Percentiles rank a stretch among this genome's conserved stretches.
Evolutionary conservation across 2,888 invertebrate species (phyloP).

Genomic region (Epsilonema sp.): DNA sequence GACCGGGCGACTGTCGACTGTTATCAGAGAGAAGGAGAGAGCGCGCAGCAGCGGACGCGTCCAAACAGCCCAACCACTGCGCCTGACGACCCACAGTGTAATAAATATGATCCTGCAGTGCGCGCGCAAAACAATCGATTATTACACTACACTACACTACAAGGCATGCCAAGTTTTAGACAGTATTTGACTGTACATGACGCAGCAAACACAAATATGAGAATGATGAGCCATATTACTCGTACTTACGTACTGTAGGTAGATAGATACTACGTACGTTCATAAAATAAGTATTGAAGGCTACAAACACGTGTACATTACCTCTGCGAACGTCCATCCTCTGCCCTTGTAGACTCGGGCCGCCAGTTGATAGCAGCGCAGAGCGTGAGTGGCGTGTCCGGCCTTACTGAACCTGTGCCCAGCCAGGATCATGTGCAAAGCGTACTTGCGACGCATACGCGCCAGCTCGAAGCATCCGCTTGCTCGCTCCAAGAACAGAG

Average conservation of each 20-base stretch:
- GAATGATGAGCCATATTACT: too few relatives aligned
- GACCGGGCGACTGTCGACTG: conserved; percentile 29
- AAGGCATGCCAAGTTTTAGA: too few relatives aligned
- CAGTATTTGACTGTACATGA: too few relatives aligned
- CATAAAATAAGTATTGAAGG: neutral
- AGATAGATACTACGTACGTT: too few relatives aligned
- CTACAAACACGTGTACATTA: neutral
- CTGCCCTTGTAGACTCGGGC: conserved; percentile 45
- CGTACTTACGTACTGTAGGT: too few relatives aligned
- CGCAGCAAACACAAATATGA: too few relatives aligned
- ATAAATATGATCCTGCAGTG: conserved; percentile 64
- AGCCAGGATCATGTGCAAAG: conserved; percentile 84
- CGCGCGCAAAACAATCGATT: too few relatives aligned
- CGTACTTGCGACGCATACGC: conserved; percentile 64
- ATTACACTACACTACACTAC: too few relatives aligned
- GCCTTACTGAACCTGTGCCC: conserved; percentile 48
- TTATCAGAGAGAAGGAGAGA: conserved; percentile 42
- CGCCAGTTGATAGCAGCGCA: conserved; percentile 75
- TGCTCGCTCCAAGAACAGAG: conserved; percentile 78
- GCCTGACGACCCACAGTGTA: conserved; percentile 79
- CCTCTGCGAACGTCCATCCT: conserved; percentile 7
- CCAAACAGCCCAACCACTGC: conserved; percentile 50
- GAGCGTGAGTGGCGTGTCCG: conserved; percentile 43
- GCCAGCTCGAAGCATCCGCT: conserved; percentile 63
- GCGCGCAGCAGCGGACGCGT: conserved; percentile 52